These are phyloP conservation scores for Frankliniella intonsa DNA, from an alignment of 2,888 invertebrate genomes.

Conservation along the genomic window DNA sequence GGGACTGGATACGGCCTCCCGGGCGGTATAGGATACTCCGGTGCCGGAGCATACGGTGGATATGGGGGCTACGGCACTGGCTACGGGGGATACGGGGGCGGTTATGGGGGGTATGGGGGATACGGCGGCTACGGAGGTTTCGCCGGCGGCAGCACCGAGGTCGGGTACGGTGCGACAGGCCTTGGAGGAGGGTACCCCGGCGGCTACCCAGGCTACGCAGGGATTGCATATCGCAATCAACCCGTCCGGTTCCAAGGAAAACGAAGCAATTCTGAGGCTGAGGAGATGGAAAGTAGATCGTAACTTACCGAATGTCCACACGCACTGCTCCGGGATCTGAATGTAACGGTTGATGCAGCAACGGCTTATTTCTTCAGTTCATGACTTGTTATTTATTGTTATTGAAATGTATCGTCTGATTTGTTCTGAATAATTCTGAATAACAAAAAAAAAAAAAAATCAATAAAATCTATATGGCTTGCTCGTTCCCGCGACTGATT, in stretches of 20 bases:
- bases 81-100: background rate
- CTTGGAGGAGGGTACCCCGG: background rate
- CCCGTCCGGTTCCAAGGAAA: background rate
- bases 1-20: background rate
- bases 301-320: no score
- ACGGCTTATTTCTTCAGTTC: no score
- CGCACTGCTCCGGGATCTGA: no score
- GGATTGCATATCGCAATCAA: background rate
- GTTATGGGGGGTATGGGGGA: background rate
- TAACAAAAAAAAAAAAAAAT: no score
- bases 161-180: background rate
- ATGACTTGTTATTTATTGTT: no score
- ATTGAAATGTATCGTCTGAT: no score
- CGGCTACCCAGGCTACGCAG: background rate
- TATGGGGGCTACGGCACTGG: background rate
- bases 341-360: no score
- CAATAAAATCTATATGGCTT: no score
- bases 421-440: no score
- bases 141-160: background rate
- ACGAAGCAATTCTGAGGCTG: background rate
- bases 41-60: background rate
- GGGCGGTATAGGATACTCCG: background rate
- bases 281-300: background rate
- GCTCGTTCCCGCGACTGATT: no score
- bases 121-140: slow-evolving; percentile 4